Base-by-base conservation (phyloP, 1,140 invertebrate genomes). In the Drosophila fuyamai region DNA sequence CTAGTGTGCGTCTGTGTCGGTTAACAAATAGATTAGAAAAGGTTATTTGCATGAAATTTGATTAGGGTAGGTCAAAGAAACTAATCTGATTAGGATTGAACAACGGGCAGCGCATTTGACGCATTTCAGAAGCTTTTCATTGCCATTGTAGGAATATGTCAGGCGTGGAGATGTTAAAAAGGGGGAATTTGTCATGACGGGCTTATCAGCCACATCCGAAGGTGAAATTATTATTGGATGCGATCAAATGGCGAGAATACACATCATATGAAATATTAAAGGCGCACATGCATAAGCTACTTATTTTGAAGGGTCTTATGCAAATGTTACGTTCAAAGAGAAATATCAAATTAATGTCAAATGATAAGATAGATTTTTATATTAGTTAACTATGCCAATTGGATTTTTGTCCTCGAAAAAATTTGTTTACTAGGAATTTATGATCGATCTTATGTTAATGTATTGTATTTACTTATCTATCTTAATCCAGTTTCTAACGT, bases 11-110 rank as follows among this genome's bases (percentile, higher is more conserved):
- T 61, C 57, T 61, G 66, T 72, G 62, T 81, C 70, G 72, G 66
- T 79, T 84, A 68, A 67, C 81, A 85, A 73, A 73, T 76, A 62
- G 76, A 82, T 82, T 73, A 85, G 57, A 82, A 67, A 77, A 79
- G 82, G 82, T 79, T 82, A 74, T 76, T 76, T 79, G 67, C 71
- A 54, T 82, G 82, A 79, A 88, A 85, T 85, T 79, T 85, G 82
- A 85, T 88, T 85, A 85, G 82, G 82, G 83, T 85, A 85, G 82
- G 83, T 85, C 82, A 76, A 74, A 86, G 58, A 63, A 68, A 74
- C 76, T 85, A 82, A 85, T 82, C 82, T 82, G 82, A 88, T 85
- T 85, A 88, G 79, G 76, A 61, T 63, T 70, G 62, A 46, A 60
- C 47, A 43, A 71, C 43, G 66, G 55, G 43, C 50, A 13, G 35